Base-by-base conservation (phyloP, 2,797 vertebrate species). In the Phataginus tricuspis region DNA sequence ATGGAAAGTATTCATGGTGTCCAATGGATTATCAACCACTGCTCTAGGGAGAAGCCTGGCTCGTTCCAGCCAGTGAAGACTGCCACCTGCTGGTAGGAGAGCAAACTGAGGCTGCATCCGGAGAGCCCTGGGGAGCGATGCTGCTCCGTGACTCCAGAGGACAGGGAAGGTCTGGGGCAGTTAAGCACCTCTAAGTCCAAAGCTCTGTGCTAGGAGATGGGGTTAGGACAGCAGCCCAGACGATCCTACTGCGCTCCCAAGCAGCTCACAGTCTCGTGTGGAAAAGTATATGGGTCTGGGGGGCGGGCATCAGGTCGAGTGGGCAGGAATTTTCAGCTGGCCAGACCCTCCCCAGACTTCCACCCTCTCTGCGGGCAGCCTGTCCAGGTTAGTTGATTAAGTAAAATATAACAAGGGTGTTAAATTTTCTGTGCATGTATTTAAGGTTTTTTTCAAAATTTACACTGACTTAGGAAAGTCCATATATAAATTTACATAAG, bases 11-110 rank as follows among this genome's bases (percentile, higher is more conserved):
- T 5, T 21, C 74, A 0, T 21, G 23, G 39, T 49, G 13, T 82
- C 45, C 64, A 42, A 23, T 3, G 77, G 4, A 16, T 12, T 29
- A 61, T 88, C 31, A 89, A 37, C 29, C 15, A 8, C 31, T 21
- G 19, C 9, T 63, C n/a, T 11, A 5, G 31, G 14, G 27, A 63
- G 49, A 63, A 80, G 25, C 25, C 1, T 23, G n/a, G 31, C 63
- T 59, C 14, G 51, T n/a, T 89, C 45, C 39, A 53, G 21, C 64
- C 2, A 5, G 39, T 42, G 63, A 86, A 95, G 71, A 86, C 93
- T 96, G 97, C 97, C 96, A 85, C 75, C 97, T 95, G 5, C 94
- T 93, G 97, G 88, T 21, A 53, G 45, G n/a, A 95, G 63, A 49
- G 45, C 42, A 51, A 96, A 96, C 69, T 96, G 92, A 85, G 16